A percentile compares a stretch with the other conserved stretches of the same genome.
phyloP scores from a whole-genome alignment of 2,113 vertebrate species.

The Dipodomys ordii region DNA sequence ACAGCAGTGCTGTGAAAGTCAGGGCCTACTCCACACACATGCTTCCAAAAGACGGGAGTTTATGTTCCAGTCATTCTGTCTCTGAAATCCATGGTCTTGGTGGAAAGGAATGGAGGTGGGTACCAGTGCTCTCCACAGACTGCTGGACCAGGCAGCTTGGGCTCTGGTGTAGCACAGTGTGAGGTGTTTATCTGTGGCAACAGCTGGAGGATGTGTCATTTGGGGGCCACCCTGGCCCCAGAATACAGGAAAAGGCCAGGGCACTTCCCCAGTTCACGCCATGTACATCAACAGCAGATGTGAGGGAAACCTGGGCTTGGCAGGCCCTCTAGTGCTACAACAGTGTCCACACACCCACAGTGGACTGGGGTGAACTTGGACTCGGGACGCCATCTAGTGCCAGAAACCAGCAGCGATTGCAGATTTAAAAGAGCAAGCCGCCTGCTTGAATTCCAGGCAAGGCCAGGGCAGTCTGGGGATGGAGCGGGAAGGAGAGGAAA shows the following conservation, averaged over 20 bases:
- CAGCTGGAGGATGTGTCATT: neutral
- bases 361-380: neutral
- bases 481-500: neutral
- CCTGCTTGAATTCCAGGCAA: neutral
- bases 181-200: too few species aligned
- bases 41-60: too few species aligned
- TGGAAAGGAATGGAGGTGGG: neutral
- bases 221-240: too few species aligned
- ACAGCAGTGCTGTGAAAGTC: neutral
- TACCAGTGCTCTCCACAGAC: neutral
- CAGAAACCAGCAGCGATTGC: neutral
- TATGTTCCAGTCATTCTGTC: neutral
- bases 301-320: neutral
- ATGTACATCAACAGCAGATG: neutral
- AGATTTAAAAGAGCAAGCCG: neutral
- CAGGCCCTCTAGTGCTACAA: constrained; percentile 16
- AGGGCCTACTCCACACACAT: too few species aligned
- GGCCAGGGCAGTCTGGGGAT: too few species aligned
- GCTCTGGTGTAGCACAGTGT: too few species aligned
- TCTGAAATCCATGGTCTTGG: neutral
- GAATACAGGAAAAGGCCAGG: neutral
- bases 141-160: too few species aligned
- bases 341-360: neutral
- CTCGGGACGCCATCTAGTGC: neutral
- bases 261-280: neutral